These are phyloP conservation scores for Scaeva pyrastri DNA, from an alignment of 2,888 invertebrate genomes.

Conservation along the genomic window DNA sequence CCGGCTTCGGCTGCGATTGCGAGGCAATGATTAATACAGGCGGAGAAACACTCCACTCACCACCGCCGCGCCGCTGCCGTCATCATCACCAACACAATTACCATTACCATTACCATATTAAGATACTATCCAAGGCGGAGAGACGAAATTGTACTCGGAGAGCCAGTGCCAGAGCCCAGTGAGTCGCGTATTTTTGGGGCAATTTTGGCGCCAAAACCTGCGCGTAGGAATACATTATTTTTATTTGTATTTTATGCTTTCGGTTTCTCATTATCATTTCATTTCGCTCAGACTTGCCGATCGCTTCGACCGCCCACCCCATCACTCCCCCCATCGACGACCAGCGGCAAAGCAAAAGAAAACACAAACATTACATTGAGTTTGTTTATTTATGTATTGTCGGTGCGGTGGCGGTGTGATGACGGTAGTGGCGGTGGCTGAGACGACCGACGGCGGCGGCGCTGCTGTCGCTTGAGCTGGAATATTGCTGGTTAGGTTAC, in stretches of 20 bases:
- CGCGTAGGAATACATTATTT: slow-evolving; percentile 69
- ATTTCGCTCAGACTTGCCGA: slow-evolving; percentile 9
- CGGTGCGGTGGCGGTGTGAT: not conserved
- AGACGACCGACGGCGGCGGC: not conserved
- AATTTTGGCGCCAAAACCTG: slow-evolving; percentile 68
- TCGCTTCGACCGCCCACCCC: not conserved
- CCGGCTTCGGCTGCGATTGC: no score
- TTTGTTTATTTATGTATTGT: slow-evolving; percentile 45
- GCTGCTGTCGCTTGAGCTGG: slow-evolving; percentile 37
- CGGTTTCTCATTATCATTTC: slow-evolving; percentile 15
- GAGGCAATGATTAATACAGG: slow-evolving; percentile 52
- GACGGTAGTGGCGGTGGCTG: not conserved
- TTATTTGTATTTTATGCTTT: slow-evolving; percentile 16
- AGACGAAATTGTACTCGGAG: not conserved
- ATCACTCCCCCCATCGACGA: not conserved
- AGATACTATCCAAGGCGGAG: not conserved
- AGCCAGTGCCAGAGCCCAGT: slow-evolving; percentile 15
- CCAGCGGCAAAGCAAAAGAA: not conserved
- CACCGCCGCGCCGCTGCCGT: no score
- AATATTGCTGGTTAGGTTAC: no score
- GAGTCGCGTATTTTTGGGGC: slow-evolving; percentile 60
- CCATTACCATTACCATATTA: not conserved
- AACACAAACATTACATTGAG: slow-evolving; percentile 18
- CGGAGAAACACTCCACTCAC: not conserved
- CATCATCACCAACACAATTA: no score